Evolutionary conservation across 2,113 vertebrate species (phyloP), one percentile per base, ranked within the genome.

Genomic region (Poeciliopsis prolifica): DNA sequence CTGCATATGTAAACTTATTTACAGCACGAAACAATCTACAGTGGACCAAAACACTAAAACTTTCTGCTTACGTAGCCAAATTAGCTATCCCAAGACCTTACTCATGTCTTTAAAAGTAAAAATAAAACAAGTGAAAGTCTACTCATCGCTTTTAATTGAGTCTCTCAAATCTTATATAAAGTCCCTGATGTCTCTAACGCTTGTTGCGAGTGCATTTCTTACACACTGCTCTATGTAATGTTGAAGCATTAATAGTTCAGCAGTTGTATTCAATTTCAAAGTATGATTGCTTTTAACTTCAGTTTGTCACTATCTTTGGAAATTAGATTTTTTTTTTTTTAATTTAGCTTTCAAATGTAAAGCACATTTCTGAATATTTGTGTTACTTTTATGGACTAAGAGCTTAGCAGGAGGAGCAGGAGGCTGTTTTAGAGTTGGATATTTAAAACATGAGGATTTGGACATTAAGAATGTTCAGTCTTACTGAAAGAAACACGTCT

Each of bases 391-490:
- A 42, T 4, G 1, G 72, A 64, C 62, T 81, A 79, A 89, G 82
- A 68, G 37, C 63, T 80, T 58, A 58, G 51, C 7, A 58, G 51
- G 24, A 58, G 22, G 8, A 58, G 24, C 51, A 58, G 11, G 22
- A 17, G 24, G 22, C 22, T 11, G 51, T n/a, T 58, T 58, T 5
- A 58, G 44, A 6, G 24, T 58, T 58, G 51, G 51, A 58, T 58
- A 58, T 58, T 58, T 9, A 58, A 24, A 24, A 58, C 51, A 9
- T 1, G 51, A n/a, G 24, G 51, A n/a, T 58, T 58, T n/a, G 68
- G 77, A 78, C 76, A 60, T 74, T 83, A 84, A 91, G 90, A 92
- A 89, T 91, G 87, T 93, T 86, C 85, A 70, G 77, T 88, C 82
- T 83, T 81, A 86, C 83, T 78, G 74, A 90, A 82, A 75, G 85